Evolutionary conservation across 2,113 vertebrate genomes (phyloP).

Genomic region (Acrocephalus arundinaceus): DNA sequence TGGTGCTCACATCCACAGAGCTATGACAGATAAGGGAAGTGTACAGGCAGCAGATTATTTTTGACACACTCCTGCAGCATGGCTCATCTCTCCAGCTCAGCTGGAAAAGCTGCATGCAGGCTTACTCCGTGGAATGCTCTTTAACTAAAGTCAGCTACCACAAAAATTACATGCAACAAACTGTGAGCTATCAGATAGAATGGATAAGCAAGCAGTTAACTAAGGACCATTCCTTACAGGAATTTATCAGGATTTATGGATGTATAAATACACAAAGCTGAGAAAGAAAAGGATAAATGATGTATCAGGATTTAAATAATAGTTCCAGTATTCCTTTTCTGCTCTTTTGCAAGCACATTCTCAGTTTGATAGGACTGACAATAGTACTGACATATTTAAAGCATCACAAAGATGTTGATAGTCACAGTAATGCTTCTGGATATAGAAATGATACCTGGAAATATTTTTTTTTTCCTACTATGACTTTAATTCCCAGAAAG

Average conservation of each 20-base stretch:
- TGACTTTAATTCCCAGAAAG: background rate
- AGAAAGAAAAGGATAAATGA: background rate
- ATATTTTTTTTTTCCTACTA: background rate
- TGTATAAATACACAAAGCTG: background rate
- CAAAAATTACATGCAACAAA: background rate
- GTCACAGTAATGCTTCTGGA: background rate
- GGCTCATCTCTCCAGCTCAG: conserved; percentile 3
- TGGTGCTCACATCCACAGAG: background rate
- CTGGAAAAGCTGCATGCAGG: background rate
- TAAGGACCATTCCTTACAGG: background rate
- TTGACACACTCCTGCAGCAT: background rate
- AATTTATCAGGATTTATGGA: background rate
- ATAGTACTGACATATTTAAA: background rate
- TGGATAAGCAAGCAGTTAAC: background rate
- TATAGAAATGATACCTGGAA: background rate
- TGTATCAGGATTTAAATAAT: background rate
- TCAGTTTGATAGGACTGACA: background rate
- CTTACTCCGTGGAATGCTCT: background rate
- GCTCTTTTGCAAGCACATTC: background rate
- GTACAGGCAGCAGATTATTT: conserved; percentile 4
- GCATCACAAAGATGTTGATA: background rate
- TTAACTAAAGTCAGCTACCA: background rate
- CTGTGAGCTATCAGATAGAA: background rate
- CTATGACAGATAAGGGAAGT: background rate
- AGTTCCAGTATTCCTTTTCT: background rate